Evolutionary conservation across 1,140 invertebrate species (phyloP).

Genomic region (Macrosteles quadrilineatus): DNA sequence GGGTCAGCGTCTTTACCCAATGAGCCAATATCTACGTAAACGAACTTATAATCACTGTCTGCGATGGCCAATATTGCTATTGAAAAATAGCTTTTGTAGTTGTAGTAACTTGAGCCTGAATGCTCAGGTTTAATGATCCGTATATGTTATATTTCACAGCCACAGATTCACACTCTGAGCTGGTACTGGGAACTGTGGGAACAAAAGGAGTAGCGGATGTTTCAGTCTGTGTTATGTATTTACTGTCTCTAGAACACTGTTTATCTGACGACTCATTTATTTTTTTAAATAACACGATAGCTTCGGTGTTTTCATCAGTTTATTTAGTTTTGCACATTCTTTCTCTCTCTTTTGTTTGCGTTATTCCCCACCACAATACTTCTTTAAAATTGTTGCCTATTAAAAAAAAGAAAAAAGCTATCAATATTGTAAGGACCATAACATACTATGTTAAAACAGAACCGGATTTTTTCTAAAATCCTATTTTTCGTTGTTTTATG

Average conservation of each 20-base stretch:
- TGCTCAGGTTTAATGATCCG: conserved; percentile 42
- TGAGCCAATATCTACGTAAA: conserved; percentile 47
- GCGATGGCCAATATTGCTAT: conserved; percentile 44
- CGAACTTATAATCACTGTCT: conserved; percentile 50
- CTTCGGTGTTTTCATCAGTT: background rate
- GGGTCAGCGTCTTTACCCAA: conserved; percentile 45
- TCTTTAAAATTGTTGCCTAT: background rate
- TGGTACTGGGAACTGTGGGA: background rate
- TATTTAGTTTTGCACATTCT: background rate
- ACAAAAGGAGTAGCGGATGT: background rate
- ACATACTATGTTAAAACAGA: no score
- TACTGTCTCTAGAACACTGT: background rate
- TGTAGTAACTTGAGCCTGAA: conserved; percentile 46
- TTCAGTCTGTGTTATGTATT: background rate
- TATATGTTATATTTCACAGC: conserved; percentile 49
- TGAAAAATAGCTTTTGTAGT: no score
- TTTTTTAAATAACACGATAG: background rate
- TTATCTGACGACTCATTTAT: background rate
- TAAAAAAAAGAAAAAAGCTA: no score
- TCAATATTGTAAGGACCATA: no score
- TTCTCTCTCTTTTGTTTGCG: background rate
- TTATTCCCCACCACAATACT: background rate
- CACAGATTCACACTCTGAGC: background rate
- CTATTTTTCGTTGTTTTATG: no score
- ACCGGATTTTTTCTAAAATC: no score